Evolutionary conservation across 1,140 invertebrate genomes (phyloP).

Genomic region (Drosophila sp.): DNA sequence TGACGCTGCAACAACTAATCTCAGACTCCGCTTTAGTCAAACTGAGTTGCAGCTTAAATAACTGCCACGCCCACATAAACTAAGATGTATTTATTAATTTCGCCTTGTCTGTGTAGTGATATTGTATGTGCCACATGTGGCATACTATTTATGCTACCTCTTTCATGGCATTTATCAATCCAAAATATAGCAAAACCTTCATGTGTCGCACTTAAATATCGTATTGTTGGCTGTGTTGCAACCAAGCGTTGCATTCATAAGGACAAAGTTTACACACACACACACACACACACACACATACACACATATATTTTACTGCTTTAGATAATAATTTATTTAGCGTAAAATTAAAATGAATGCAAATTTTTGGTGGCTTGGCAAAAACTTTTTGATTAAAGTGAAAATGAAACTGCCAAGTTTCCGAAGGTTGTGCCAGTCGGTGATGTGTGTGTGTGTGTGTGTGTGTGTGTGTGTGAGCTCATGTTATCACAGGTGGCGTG

Average conservation of each 20-base stretch:
- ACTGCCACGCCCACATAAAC: background rate
- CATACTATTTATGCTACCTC: background rate
- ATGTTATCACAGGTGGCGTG: slow-evolving; percentile 75
- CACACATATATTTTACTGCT: slow-evolving; percentile 43
- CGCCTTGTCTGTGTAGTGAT: slow-evolving; percentile 22
- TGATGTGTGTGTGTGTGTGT: background rate
- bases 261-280: slow-evolving; percentile 49
- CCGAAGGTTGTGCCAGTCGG: slow-evolving; percentile 5
- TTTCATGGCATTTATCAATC: slow-evolving; percentile 43
- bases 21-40: slow-evolving; percentile 17
- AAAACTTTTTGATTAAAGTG: slow-evolving; percentile 82
- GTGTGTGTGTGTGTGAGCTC: slow-evolving; percentile 22
- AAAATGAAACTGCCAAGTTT: slow-evolving; percentile 79
- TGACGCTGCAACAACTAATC: slow-evolving; percentile 49
- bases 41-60: slow-evolving; percentile 7
- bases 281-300: slow-evolving; percentile 20
- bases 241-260: slow-evolving; percentile 13
- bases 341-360: slow-evolving; percentile 83
- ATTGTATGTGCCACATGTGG: slow-evolving; percentile 24
- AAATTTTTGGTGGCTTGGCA: slow-evolving; percentile 70
- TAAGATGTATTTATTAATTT: slow-evolving; percentile 66
- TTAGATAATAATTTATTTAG: slow-evolving; percentile 83
- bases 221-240: background rate
- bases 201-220: slow-evolving; percentile 8
- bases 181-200: slow-evolving; percentile 20